Evolutionary conservation across 2,888 invertebrate genomes (phyloP).

Genomic region (Lepidonotus clava): DNA sequence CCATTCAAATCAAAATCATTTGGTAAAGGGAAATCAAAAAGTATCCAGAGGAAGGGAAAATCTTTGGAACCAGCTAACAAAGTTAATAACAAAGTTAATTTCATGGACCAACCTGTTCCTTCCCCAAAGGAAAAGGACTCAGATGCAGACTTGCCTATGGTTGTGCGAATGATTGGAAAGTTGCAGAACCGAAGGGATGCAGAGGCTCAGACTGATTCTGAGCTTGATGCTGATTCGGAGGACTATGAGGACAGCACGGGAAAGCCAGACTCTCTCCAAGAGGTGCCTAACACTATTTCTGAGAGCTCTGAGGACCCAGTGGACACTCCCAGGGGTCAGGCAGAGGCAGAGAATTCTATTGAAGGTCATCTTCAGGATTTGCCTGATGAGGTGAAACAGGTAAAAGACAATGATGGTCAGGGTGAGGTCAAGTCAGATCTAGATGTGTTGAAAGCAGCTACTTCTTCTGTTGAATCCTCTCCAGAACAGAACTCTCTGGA

Average conservation of each 20-base stretch:
- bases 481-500: too few species aligned
- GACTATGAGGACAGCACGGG: not conserved
- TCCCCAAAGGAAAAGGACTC: too few species aligned
- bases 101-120: too few species aligned
- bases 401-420: not conserved
- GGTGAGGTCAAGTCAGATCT: not conserved
- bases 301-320: not conserved
- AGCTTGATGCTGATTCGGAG: not conserved
- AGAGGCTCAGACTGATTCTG: constrained; percentile 22
- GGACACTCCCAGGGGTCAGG: not conserved
- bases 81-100: too few species aligned
- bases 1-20: not conserved
- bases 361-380: not conserved
- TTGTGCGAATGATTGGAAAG: constrained; percentile 4
- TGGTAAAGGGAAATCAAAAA: too few species aligned
- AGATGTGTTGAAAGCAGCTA: not conserved
- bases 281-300: not conserved
- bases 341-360: not conserved
- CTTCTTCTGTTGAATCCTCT: not conserved
- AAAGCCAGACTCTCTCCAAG: not conserved
- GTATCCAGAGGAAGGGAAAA: too few species aligned
- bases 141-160: not conserved
- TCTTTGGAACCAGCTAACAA: too few species aligned
- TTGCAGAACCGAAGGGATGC: constrained; percentile 6
- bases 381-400: not conserved